Percentiles rank a stretch among this genome's conserved stretches.
These are phyloP conservation scores for Crypturellus tataupa DNA, from an alignment of 2,797 vertebrate species.

Conservation along the genomic window DNA sequence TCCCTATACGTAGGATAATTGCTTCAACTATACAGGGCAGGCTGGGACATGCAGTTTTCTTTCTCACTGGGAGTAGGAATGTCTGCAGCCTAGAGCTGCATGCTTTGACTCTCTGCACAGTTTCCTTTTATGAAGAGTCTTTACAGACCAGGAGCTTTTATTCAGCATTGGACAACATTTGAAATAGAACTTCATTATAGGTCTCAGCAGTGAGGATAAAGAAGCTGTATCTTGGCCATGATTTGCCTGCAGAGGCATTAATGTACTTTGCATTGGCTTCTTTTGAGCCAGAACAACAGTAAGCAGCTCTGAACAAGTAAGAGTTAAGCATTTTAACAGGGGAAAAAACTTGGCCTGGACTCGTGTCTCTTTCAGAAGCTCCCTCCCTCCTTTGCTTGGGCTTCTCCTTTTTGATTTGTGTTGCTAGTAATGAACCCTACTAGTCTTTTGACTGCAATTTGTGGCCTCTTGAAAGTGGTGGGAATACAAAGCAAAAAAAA, in stretches of 20 bases:
- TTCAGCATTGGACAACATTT: slow-evolving; percentile 2
- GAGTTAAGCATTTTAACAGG: neutral
- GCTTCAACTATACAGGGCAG: slow-evolving; percentile 9
- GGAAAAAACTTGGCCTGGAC: neutral
- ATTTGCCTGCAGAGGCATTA: slow-evolving; percentile 24
- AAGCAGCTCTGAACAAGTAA: slow-evolving; percentile 27
- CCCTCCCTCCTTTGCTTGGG: neutral
- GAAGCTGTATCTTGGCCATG: slow-evolving; percentile 9
- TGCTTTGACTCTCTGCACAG: slow-evolving; percentile 9
- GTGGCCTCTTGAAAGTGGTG: neutral
- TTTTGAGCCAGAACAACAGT: slow-evolving; percentile 26
- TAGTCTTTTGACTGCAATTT: neutral
- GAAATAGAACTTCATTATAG: slow-evolving; percentile 2
- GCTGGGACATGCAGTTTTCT: neutral
- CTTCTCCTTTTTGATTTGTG: neutral
- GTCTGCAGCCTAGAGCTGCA: slow-evolving; percentile 15
- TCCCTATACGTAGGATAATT: slow-evolving; percentile 16
- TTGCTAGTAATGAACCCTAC: neutral
- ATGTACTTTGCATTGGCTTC: slow-evolving; percentile 6
- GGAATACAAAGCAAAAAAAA: neutral
- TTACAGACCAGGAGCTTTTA: slow-evolving; percentile 38
- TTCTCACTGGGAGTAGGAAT: slow-evolving; percentile 20
- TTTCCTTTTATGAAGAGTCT: slow-evolving; percentile 23
- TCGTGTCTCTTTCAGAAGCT: neutral
- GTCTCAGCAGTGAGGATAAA: slow-evolving; percentile 9